Evolutionary conservation across 2,888 invertebrate genomes (phyloP).

Genomic region (Panopea generosa): DNA sequence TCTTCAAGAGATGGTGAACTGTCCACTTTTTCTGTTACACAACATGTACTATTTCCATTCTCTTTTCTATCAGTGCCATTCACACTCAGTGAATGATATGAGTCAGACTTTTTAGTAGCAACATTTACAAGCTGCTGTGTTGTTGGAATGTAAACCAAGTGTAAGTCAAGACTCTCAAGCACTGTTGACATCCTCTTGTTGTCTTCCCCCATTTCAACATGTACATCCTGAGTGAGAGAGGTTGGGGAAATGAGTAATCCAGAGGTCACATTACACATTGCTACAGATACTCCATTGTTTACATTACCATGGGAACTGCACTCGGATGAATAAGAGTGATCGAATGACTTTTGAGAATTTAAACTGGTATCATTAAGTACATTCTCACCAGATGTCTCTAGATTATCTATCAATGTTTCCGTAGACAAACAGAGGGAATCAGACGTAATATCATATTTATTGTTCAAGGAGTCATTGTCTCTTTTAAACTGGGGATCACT

Average conservation of each 20-base stretch:
- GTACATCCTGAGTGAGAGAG: slow-evolving; percentile 75
- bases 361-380: too few species aligned
- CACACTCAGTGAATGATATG: too few species aligned
- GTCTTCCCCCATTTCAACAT: slow-evolving; percentile 69
- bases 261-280: slow-evolving; percentile 62
- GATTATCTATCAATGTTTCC: slow-evolving; percentile 60
- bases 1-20: slow-evolving; percentile 16
- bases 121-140: slow-evolving; percentile 77
- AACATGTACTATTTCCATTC: too few species aligned
- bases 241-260: slow-evolving; percentile 77
- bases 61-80: too few species aligned
- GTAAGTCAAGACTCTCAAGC: slow-evolving; percentile 79
- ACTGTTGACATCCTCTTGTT: slow-evolving; percentile 80
- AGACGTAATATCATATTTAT: slow-evolving; percentile 4
- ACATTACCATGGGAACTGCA: slow-evolving; percentile 25
- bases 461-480: background rate
- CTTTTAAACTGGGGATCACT: background rate
- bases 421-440: slow-evolving; percentile 58
- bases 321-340: slow-evolving; percentile 1
- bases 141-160: slow-evolving; percentile 79
- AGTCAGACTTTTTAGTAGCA: slow-evolving; percentile 16
- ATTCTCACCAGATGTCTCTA: slow-evolving; percentile 17
- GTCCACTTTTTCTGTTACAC: background rate
- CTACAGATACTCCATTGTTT: slow-evolving; percentile 41
- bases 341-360: background rate